Conservation (phyloP, 2,113 vertebrate genomes). For the Tragelaphus strepsiceros region DNA sequence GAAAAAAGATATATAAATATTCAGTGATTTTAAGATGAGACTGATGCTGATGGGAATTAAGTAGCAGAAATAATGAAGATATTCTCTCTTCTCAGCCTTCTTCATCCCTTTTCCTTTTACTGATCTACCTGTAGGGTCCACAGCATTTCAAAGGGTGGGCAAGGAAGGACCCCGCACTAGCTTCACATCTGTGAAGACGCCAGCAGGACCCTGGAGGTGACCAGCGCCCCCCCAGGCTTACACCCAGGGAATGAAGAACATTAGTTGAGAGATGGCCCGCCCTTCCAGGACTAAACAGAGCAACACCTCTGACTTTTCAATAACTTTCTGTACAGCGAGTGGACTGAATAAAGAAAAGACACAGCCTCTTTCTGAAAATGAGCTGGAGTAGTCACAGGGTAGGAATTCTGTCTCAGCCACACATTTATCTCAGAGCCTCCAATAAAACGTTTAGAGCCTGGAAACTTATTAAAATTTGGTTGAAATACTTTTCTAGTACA, state of each 20-base stretch:
- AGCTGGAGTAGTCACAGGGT: neutral
- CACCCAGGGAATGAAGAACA: neutral
- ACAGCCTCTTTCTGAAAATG: neutral
- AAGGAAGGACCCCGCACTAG: neutral
- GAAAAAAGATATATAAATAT: neutral
- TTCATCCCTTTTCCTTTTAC: neutral
- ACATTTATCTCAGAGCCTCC: neutral
- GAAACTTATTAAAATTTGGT: neutral
- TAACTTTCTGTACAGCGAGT: neutral
- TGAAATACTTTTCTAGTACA: neutral
- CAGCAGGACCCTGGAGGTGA: neutral
- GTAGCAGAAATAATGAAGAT: neutral
- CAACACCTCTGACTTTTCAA: neutral
- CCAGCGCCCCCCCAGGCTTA: neutral
- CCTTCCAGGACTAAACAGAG: neutral
- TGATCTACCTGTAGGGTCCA: neutral
- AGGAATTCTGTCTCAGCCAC: neutral
- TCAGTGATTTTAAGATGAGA: neutral
- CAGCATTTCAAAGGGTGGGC: neutral
- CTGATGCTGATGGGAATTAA: neutral
- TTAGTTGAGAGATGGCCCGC: neutral
- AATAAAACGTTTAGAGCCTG: neutral
- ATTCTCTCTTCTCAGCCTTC: neutral
- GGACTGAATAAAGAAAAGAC: neutral
- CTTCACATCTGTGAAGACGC: neutral